Evolutionary conservation across 2,888 invertebrate species (phyloP).

Genomic region (Ernsta delagoae): DNA sequence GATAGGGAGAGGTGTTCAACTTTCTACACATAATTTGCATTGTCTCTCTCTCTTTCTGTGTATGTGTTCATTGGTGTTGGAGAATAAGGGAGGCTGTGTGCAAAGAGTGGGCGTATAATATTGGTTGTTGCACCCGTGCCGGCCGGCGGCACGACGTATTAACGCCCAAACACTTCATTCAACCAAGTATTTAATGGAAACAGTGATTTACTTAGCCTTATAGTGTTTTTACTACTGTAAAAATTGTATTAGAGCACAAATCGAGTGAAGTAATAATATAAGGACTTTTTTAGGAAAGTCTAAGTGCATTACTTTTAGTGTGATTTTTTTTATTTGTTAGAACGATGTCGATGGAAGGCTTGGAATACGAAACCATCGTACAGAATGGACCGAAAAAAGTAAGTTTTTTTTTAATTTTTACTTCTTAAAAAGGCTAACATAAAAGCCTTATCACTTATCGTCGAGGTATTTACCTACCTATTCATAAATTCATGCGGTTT

Average conservation of each 20-base stretch:
- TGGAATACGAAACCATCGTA: constrained; percentile 87
- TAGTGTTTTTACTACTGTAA: constrained; percentile 51
- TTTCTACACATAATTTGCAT: constrained; percentile 61
- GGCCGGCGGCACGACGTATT: constrained; percentile 66
- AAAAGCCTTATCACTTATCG: too few species aligned
- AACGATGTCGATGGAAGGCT: constrained; percentile 84
- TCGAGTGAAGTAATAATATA: constrained; percentile 18
- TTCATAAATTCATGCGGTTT: too few species aligned
- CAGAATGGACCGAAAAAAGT: constrained; percentile 88
- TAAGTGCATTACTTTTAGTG: constrained; percentile 57
- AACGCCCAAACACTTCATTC: constrained; percentile 61
- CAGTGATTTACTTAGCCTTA: constrained; percentile 67
- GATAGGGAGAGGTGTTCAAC: too few species aligned
- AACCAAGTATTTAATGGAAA: constrained; percentile 64
- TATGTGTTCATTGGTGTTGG: constrained; percentile 50
- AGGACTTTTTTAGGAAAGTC: constrained; percentile 20
- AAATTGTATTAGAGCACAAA: constrained; percentile 26
- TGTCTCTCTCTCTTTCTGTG: constrained; percentile 34
- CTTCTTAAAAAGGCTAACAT: too few species aligned
- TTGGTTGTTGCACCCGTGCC: constrained; percentile 70
- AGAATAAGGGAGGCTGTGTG: constrained; percentile 74
- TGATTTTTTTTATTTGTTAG: constrained; percentile 62
- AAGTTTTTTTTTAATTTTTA: constrained; percentile 55
- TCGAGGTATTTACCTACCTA: too few species aligned
- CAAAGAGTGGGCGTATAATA: constrained; percentile 64